These are phyloP conservation scores for Porites cylindrica DNA, from an alignment of 92 coral and sea anemone genomes.

Conservation along the genomic window DNA sequence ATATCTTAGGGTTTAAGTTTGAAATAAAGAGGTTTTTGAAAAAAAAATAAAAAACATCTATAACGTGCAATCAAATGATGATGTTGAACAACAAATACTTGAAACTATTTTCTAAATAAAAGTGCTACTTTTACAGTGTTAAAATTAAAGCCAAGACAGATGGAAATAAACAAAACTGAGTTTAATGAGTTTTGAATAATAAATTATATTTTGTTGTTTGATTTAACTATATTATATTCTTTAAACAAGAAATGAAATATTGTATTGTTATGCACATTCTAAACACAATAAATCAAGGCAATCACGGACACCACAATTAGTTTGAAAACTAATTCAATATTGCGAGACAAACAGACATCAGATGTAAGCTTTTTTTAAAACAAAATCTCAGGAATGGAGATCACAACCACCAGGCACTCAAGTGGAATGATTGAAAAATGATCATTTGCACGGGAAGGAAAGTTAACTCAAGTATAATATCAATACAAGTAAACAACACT, in stretches of 20 bases:
- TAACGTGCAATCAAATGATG: neutral
- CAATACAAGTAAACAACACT: constrained; percentile 9
- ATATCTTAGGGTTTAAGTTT: too few relatives aligned
- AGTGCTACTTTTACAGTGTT: too few relatives aligned
- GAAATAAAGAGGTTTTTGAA: too few relatives aligned
- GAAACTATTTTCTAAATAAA: too few relatives aligned
- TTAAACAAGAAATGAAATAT: neutral
- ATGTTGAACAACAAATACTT: neutral
- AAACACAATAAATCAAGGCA: neutral
- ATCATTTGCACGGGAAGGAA: neutral
- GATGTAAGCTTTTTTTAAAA: neutral
- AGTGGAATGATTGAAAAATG: neutral
- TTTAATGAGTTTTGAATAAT: neutral
- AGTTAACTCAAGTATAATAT: neutral
- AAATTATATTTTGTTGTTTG: neutral
- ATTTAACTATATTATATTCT: neutral
- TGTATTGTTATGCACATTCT: neutral
- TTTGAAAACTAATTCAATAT: neutral
- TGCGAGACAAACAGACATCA: neutral
- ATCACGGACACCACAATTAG: neutral
- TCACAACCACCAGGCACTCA: neutral
- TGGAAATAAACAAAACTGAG: neutral
- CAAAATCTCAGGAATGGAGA: neutral
- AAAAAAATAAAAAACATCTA: neutral
- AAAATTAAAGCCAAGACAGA: neutral